phyloP scores from a whole-genome alignment of 2,888 invertebrate genomes.

The Pelosia muscerda region DNA sequence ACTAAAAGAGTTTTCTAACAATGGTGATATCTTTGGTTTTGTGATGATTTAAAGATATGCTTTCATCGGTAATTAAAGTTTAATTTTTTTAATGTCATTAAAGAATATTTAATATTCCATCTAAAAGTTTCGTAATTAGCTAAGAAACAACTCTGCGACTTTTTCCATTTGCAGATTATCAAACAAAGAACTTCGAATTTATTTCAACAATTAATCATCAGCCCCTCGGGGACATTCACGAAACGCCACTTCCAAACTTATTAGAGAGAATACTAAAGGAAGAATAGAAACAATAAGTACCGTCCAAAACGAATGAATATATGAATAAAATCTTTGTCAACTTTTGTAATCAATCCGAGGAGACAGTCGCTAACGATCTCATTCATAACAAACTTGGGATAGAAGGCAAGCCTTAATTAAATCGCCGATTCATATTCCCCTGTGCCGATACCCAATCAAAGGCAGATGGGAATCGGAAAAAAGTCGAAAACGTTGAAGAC shows the following conservation, averaged over 20 bases:
- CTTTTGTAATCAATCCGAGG: slow-evolving; percentile 54
- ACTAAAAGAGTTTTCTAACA: too few relatives aligned
- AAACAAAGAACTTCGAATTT: slow-evolving; percentile 39
- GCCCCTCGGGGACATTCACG: slow-evolving; percentile 33
- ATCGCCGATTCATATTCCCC: slow-evolving; percentile 67
- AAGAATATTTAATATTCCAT: neutral
- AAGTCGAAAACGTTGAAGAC: slow-evolving; percentile 64
- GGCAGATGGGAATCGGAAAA: slow-evolving; percentile 55
- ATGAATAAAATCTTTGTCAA: slow-evolving; percentile 57
- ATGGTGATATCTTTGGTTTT: too few relatives aligned
- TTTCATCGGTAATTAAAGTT: neutral
- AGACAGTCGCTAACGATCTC: slow-evolving; percentile 50
- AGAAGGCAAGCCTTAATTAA: slow-evolving; percentile 60
- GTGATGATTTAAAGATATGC: neutral
- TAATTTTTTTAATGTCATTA: neutral
- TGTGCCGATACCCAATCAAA: slow-evolving; percentile 58
- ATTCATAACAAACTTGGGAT: slow-evolving; percentile 52
- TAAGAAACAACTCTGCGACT: slow-evolving; percentile 3
- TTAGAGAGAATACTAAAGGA: slow-evolving; percentile 49
- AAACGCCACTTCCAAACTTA: slow-evolving; percentile 52
- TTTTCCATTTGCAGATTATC: slow-evolving; percentile 23
- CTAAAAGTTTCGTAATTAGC: slow-evolving; percentile 1
- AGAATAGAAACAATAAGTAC: slow-evolving; percentile 51
- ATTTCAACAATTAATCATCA: slow-evolving; percentile 51
- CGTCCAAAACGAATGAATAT: slow-evolving; percentile 50